Evolutionary conservation across 2,113 vertebrate genomes (phyloP), one percentile per base, ranked within the genome.

Genomic region (Oostethus manadensis): DNA sequence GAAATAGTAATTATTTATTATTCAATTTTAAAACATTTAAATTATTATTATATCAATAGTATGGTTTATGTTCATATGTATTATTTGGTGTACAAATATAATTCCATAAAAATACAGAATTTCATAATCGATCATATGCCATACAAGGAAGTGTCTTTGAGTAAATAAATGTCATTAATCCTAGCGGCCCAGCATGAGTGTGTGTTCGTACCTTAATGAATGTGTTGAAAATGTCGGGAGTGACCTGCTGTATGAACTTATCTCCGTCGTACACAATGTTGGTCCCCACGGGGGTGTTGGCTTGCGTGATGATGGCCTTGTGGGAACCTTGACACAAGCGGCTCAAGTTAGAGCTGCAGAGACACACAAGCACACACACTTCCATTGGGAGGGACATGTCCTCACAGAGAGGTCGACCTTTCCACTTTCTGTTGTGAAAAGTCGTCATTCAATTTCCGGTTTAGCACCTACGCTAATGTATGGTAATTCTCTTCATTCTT

Each of bases 251-350:
- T 6, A 3, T 87, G 45, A 42, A 88, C 61, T 44, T 88, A 3
- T 91, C 88, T 4, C 81, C 88, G 2, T 92, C 87, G n/a, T 87
- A 92, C 53, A 71, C 20, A 0, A 91, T 15, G 26, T 76, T 86
- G 0, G 80, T 66, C 29, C 90, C 89, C 59, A 88, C 13, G 0
- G 86, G 87, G 8, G 86, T 89, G 81, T 90, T 92, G 26, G 9
- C 55, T 75, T 91, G 84, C 4, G 89, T 87, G 14, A 91, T 58
- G 33, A 90, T 66, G 58, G 85, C 87, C 29, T 84, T 81, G 1
- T 83, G 59, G 16, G 71, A 58, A 1, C 83, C 87, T 13, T 84
- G 54, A 46, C 90, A 91, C 9, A 44, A 79, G 43, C 2, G 64
- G 18, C 3, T 77, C 59, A 92, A 70, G 62, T 76, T 21, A 48